These are phyloP conservation scores for Chloroceryle aenea DNA, from an alignment of 2,113 vertebrate species.

Conservation along the genomic window DNA sequence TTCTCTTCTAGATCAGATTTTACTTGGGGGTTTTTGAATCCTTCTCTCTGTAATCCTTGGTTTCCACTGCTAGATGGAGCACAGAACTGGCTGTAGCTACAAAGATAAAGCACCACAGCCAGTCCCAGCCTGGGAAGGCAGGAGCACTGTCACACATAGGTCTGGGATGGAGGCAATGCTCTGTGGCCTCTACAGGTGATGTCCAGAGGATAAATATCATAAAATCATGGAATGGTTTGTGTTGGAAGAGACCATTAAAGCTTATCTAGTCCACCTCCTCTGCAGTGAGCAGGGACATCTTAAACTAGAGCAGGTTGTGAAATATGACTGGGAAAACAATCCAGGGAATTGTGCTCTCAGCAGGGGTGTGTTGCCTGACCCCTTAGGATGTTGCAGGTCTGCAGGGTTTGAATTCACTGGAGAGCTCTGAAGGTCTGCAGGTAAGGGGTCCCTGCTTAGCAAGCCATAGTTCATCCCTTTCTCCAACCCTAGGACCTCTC, in stretches of 20 bases:
- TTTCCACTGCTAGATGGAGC: neutral
- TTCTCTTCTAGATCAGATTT: neutral
- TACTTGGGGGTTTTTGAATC: rapidly evolving
- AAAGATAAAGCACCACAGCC: neutral
- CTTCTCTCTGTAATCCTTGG: neutral
- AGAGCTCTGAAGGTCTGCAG: neutral
- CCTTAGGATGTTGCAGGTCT: neutral
- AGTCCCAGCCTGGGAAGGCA: neutral
- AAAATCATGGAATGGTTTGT: neutral
- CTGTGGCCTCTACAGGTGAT: neutral
- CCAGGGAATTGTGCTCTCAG: neutral
- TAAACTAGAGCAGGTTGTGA: neutral
- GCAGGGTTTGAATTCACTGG: neutral
- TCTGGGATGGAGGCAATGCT: neutral
- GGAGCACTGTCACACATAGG: neutral
- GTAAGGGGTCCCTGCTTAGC: neutral
- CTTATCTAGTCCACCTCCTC: neutral
- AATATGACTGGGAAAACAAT: neutral
- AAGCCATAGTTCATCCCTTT: neutral
- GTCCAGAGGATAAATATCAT: neutral
- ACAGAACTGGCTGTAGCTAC: neutral
- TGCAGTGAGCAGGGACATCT: neutral
- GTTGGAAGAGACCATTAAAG: neutral
- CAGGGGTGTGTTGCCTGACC: neutral
- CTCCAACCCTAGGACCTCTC: neutral